Conservation (phyloP, 1,140 invertebrate genomes). For the Sarcophaga bullata region DNA sequence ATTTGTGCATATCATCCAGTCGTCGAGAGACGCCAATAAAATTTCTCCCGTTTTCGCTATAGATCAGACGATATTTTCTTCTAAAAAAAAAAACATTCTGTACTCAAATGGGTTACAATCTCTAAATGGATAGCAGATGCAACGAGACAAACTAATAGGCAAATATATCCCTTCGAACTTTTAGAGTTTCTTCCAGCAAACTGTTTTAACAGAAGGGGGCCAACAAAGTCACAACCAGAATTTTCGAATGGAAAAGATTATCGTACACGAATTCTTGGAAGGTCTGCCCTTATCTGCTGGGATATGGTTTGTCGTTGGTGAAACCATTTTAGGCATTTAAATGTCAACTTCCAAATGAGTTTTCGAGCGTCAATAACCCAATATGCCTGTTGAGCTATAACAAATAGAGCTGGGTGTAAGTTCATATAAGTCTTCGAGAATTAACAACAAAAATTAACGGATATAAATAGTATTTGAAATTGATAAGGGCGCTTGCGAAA, state of each 20-base stretch:
- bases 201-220: not conserved
- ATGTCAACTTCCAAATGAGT: not conserved
- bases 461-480: not conserved
- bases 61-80: not conserved
- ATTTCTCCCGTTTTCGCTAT: conserved; percentile 9
- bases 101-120: not conserved
- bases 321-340: conserved; percentile 15
- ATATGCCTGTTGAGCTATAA: not conserved
- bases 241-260: conserved; percentile 1
- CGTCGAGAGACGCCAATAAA: not conserved
- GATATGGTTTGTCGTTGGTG: not conserved
- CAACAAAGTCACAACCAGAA: not conserved
- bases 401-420: conserved; percentile 3
- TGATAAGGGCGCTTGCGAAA: not conserved
- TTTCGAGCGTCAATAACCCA: not conserved
- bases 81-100: not conserved
- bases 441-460: not conserved
- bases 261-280: conserved; percentile 17
- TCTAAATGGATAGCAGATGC: not conserved
- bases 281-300: not conserved
- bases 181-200: too few relatives aligned
- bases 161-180: conserved; percentile 5
- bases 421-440: not conserved
- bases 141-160: conserved; percentile 9
- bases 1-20: not conserved